Evolutionary conservation across 1,140 invertebrate genomes (phyloP).

Genomic region (Conus ventricosus): DNA sequence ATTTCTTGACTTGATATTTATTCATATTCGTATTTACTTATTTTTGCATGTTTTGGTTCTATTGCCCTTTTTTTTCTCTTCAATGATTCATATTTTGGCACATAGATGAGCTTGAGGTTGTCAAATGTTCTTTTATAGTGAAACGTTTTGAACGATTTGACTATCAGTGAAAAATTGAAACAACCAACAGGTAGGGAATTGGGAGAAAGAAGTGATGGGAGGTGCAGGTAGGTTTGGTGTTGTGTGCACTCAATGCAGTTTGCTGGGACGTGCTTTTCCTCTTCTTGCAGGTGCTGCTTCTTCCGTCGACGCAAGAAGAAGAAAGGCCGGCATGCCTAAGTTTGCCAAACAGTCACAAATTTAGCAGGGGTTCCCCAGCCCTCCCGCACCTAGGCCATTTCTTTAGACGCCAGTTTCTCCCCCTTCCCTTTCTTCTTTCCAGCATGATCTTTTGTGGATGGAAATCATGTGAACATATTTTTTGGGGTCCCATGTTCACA

Average conservation of each 20-base stretch:
- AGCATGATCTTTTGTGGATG: slow-evolving; percentile 1
- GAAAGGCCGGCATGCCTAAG: slow-evolving; percentile 68
- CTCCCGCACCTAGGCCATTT: slow-evolving; percentile 17
- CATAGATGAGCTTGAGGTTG: not conserved
- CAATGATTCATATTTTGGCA: no score
- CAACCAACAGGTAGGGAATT: no score
- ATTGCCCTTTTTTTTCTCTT: not conserved
- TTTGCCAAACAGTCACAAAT: slow-evolving; percentile 30
- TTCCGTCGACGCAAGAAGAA: slow-evolving; percentile 98
- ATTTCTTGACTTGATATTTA: not conserved
- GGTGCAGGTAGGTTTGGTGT: slow-evolving; percentile 29
- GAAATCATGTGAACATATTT: not conserved
- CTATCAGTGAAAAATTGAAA: no score
- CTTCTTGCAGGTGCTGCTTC: slow-evolving; percentile 90
- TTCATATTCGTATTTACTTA: not conserved
- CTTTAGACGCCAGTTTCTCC: slow-evolving; percentile 16
- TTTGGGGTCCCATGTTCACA: not conserved
- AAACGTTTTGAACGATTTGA: no score
- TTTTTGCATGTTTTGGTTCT: not conserved
- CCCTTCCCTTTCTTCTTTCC: slow-evolving; percentile 19
- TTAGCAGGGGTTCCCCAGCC: not conserved
- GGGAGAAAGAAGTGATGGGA: not conserved
- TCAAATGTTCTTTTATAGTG: no score
- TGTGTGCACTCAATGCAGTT: slow-evolving; percentile 22
- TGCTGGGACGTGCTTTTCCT: slow-evolving; percentile 55